Percentiles rank a stretch among this genome's conserved stretches.
These are phyloP conservation scores for Heliconius nattereri DNA, from an alignment of 1,140 invertebrate genomes.

Conservation along the genomic window DNA sequence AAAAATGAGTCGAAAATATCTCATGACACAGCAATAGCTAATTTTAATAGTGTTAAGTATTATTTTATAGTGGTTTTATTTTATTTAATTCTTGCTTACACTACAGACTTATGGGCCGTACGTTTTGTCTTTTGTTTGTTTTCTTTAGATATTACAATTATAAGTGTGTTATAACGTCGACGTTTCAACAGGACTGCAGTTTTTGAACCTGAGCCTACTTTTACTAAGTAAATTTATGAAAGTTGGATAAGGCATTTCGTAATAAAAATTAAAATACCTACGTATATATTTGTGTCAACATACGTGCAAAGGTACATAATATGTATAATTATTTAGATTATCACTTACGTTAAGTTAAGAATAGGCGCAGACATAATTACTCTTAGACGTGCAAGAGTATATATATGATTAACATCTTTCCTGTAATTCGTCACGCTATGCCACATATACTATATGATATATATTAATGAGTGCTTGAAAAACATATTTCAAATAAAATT, in stretches of 20 bases:
- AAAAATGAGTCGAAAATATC: no score
- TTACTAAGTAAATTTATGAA: not conserved
- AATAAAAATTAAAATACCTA: not conserved
- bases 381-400: not conserved
- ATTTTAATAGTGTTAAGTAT: not conserved
- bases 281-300: not conserved
- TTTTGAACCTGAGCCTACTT: not conserved
- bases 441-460: not conserved
- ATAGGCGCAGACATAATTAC: not conserved
- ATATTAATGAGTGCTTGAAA: no score
- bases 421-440: not conserved
- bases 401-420: not conserved
- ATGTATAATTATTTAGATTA: constrained; percentile 4
- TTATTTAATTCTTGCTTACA: no score
- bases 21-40: not conserved
- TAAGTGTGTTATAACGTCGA: no score
- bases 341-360: constrained; percentile 1
- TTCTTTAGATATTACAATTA: no score
- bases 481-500: no score
- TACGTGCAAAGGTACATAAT: not conserved
- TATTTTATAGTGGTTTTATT: no score
- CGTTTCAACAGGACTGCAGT: not conserved
- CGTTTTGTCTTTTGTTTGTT: no score
- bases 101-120: no score
- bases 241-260: not conserved